Base-by-base conservation (phyloP, 2,888 invertebrate species). In the Hirtodrosophila duncani region DNA sequence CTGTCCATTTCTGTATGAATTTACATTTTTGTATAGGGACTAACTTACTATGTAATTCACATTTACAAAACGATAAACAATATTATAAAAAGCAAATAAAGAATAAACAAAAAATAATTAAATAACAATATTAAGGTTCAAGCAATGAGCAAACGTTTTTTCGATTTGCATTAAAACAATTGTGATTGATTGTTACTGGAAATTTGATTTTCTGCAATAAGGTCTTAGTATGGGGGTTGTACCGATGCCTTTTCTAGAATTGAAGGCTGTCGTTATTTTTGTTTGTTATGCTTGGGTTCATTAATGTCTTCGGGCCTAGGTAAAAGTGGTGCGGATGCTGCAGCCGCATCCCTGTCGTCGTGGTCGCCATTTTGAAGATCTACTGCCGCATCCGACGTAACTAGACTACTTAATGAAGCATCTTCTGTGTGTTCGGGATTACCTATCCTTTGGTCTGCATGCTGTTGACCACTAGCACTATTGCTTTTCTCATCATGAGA, bases 351-450 rank as follows among this genome's bases (percentile, higher is more conserved):
- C 27, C 56, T 56, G 18, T 72, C 80, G 39, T 71, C 75, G 21
- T 69, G 63, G 6, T 71, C 75, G 18, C 67, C 66, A 43, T 65
- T 69, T 33, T 74, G 78, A 6, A 67, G 61, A 33, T 82, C 81
- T 13, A 44, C 59, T 6, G 57, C 74, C 3, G 69, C 75, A 57
- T 84, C 84, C 24, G 83, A 84, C 18, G 82, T 71, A 26, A 83
- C 68, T 34, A 83, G 68, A 60, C 84, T 84, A 49, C 77, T 84
- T 17, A 84, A 51, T 7, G 84, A 84, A 3, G 81, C 71, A 27
- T 70, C 74, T 50, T 83, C 84, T 10, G 77, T 77, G 27, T 69
- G 65, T 23, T 83, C 82, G 14, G 65, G 67, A 29, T 65, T 65
- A 17, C 55, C 70, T n/a, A 46, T 43, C 34, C 63, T 67, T 18